Evolutionary conservation across 2,113 vertebrate species (phyloP).

Genomic region (Anarrhichthys ocellatus): DNA sequence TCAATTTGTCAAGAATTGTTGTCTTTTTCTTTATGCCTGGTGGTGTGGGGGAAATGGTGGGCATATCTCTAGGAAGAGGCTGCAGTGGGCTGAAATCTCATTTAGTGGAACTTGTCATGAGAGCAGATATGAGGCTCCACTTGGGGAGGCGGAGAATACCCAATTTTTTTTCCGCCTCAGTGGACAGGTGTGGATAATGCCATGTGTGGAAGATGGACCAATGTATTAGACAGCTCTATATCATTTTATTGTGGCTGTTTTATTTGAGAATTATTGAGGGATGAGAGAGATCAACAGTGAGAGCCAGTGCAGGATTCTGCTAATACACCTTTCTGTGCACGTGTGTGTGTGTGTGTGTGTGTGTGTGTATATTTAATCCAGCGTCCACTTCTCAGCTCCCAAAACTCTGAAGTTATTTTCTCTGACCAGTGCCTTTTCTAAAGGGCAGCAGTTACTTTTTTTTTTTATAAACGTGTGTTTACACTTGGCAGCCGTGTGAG

Average conservation of each 20-base stretch:
- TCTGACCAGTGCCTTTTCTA: conserved; percentile 48
- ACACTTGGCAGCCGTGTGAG: conserved; percentile 48
- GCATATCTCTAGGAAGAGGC: conserved; percentile 64
- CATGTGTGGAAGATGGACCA: conserved; percentile 41
- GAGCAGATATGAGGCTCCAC: conserved; percentile 66
- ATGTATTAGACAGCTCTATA: conserved; percentile 43
- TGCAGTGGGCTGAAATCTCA: conserved; percentile 72
- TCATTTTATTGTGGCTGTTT: conserved; percentile 51
- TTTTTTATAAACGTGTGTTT: conserved; percentile 19
- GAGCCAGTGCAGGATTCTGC: conserved; percentile 28
- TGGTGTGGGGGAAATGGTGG: conserved; percentile 58
- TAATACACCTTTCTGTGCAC: conserved; percentile 17
- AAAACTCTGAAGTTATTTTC: conserved; percentile 65
- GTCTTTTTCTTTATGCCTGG: conserved; percentile 49
- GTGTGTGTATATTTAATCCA: conserved; percentile 41
- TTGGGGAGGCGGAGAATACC: conserved; percentile 54
- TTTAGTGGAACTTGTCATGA: conserved; percentile 75
- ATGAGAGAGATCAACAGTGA: conserved; percentile 36
- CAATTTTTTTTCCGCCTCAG: conserved; percentile 16
- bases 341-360: conserved; percentile 14
- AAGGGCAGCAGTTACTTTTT: conserved; percentile 57
- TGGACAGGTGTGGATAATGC: conserved; percentile 63
- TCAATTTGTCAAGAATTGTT: conserved; percentile 75
- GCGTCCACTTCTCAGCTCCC: conserved; percentile 43
- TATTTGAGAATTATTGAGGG: conserved; percentile 54